Conservation (phyloP, 30 jellyfish, hydroid and myxozoan genomes). For the Rhopilema esculentum region DNA sequence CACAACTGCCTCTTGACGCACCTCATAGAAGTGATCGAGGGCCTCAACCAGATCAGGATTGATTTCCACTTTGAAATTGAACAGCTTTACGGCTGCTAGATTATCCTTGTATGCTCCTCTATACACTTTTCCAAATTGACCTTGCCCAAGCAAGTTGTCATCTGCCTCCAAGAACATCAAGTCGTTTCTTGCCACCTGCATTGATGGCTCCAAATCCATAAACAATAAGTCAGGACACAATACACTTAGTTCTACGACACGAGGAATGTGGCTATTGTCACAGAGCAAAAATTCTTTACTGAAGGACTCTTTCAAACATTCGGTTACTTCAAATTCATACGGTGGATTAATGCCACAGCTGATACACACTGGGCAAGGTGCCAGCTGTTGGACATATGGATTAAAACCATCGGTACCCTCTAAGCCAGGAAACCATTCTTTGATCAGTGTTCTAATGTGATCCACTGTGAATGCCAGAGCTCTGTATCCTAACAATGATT, state of each 20-base stretch:
- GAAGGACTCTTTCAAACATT: conserved; percentile 58
- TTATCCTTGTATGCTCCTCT: conserved; percentile 70
- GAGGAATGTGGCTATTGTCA: conserved; percentile 76
- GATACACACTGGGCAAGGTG: conserved; percentile 87
- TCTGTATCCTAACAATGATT: conserved; percentile 77
- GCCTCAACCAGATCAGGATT: conserved; percentile 36
- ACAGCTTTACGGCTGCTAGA: conserved; percentile 85
- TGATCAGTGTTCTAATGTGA: conserved; percentile 87
- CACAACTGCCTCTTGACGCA: conserved; percentile 90
- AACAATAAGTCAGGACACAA: conserved; percentile 91
- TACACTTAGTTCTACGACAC: conserved; percentile 55
- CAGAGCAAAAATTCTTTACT: conserved; percentile 72
- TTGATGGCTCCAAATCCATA: conserved; percentile 65
- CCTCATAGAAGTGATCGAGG: conserved; percentile 78
- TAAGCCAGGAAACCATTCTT: conserved; percentile 95
- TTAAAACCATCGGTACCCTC: conserved; percentile 75
- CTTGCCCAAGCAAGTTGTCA: conserved; percentile 78
- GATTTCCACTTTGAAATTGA: conserved; percentile 54
- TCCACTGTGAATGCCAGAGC: conserved; percentile 87
- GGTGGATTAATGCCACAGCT: conserved; percentile 63
- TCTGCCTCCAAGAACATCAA: conserved; percentile 48
- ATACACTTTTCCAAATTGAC: conserved; percentile 86
- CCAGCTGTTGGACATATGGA: conserved; percentile 68
- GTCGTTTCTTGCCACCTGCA: conserved; percentile 55
- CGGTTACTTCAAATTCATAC: conserved; percentile 59